Evolutionary conservation across 2,797 vertebrate species (phyloP), one percentile per base, ranked within the genome.

Genomic region (Hozukius guyotensis): DNA sequence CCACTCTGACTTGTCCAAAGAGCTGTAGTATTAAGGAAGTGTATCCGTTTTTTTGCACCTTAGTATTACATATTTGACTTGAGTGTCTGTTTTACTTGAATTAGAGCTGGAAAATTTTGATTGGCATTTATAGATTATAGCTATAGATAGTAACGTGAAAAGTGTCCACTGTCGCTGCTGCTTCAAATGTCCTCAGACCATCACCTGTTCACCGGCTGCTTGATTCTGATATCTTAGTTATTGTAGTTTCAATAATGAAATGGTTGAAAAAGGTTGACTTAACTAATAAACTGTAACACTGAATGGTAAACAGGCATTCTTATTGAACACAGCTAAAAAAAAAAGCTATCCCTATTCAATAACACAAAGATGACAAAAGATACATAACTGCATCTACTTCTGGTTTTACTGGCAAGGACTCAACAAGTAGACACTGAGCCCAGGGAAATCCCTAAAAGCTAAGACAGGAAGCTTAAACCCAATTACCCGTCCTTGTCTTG

Each of bases 401-500:
- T 88, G 46, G 67, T 76, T 77, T 65, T 73, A 55, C 65, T 78
- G 86, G 85, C 79, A 88, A 60, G 60, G 38, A 79, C 60, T 89
- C 84, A 87, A 82, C 72, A 74, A 75, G 75, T 72, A 75, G 38
- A 81, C 27, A 78, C 38, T 7, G 42, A 82, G 67, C 16, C 67
- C 46, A 77, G 36, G 66, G 87, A 81, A 79, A 79, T 75, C 61
- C 79, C 84, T 89, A 71, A 85, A 90, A 89, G 80, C 82, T 25
- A 59, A 75, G 25, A 77, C 72, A 66, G 56, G 78, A 84, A 82
- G 73, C 81, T 88, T 69, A 89, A 90, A 86, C 75, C 52, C 52
- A 87, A 86, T 84, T 81, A 88, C 72, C 81, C 62, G 91, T 92
- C 92, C 93, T 94, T 93, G 93, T 93, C 90, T 90, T 90, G 76